Base-by-base conservation (phyloP, 2,797 vertebrate genomes). In the Alcedo atthis region DNA sequence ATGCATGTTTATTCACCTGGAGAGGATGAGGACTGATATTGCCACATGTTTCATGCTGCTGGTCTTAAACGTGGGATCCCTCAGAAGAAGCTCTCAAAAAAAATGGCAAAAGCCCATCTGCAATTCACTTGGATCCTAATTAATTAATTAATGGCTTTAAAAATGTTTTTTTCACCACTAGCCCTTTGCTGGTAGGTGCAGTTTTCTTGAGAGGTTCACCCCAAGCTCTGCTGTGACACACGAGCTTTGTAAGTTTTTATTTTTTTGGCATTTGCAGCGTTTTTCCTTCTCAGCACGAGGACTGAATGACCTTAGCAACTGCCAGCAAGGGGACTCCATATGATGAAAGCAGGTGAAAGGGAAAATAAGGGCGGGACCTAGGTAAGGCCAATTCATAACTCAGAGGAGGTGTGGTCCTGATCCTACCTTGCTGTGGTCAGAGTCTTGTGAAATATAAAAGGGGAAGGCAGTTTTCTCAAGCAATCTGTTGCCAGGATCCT, bases 271-370 rank as follows among this genome's bases (percentile, higher is more conserved):
- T 87, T 90, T 81, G 54, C 57, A 15, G n/a, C 32, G 46, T 32
- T 90, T 89, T 94, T 76, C 67, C 30, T 84, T 40, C 75, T 54
- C 42, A 1, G 79, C 71, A 35, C 0, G 0, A 58, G 58, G 37
- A 46, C 51, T 57, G 69, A 84, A 76, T 94, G 94, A 94, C 95
- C 87, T 96, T 95, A 92, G 92, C 83, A 62, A 82, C 63, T 78
- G 75, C 91, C 77, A 81, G 86, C 86, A 92, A 95, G 79, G 89
- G 87, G 93, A 94, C 64, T 94, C 79, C 66, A 4, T 48, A 28
- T 75, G 90, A 91, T 77, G 91, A 93, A 94, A 96, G 80, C 95
- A 91, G 96, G 95, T 93, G 92, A 97, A 96, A 97, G 95, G 93
- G 88, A 94, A 96, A 95, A 89, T 71, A 69, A 89, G 81, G 93